Base-by-base conservation (phyloP, 2,888 invertebrate genomes). In the Lypha dubia region DNA sequence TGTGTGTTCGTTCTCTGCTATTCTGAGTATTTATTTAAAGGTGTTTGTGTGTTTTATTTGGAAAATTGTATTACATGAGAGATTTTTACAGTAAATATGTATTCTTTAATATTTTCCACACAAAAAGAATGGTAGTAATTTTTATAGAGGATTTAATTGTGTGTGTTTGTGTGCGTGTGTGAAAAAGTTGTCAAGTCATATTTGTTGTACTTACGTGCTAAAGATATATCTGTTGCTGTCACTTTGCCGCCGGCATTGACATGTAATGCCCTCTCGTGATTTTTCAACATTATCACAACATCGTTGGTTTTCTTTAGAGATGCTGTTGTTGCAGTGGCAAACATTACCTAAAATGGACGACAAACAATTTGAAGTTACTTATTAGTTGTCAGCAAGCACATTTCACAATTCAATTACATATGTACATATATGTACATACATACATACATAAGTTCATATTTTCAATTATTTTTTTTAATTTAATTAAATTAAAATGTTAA, bases 221-320 rank as follows among this genome's bases (percentile, higher is more conserved):
- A 87, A 86, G 90, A 90, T 88, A 90, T 89, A 86, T 91, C 87
- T 88, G 90, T 90, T 87, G 91, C 91, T 79, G 88, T 88, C 86
- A 91, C 91, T 87, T 88, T 89, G 88, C 91, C 91, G 86, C 87
- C 88, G 87, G 89, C 88, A 88, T 89, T 89, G 88, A 91, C 91
- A 86, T 91, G 90, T 87, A 91, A 87, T 81, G 90, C 90, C 88
- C 88, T 89, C 88, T 90, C 88, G 88, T 89, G 87, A 88, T 87
- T 88, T 88, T 88, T 91, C 85, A 91, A 87, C 87, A 89, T 90
- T 87, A 91, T 88, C 86, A 91, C 89, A 88, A 89, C 90, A 89
- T 91, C 90, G 89, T 89, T 88, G 87, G 90, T 87, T 88, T 89
- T 90, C 88, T 89, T 89, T 89, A 90, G 88, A 89, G 90, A 90